Evolutionary conservation across 1,140 invertebrate genomes (phyloP), one percentile per base, ranked within the genome.

Genomic region (Caerostris extrusa): DNA sequence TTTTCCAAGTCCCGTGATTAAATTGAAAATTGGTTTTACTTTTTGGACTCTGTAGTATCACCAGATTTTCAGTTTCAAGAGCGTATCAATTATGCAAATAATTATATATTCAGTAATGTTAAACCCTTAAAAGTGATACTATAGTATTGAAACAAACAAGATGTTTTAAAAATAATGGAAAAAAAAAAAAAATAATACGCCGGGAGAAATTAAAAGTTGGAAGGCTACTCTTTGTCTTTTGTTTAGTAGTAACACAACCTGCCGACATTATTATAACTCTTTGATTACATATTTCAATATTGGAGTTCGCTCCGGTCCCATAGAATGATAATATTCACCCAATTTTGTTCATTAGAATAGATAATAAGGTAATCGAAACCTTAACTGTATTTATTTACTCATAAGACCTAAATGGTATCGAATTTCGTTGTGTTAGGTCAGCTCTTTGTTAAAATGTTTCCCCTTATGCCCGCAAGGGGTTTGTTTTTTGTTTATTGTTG

Each of bases 281-380:
- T 85, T 60, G 83, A 85, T 85, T 55, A 58, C 83, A 85, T 85
- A 58, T 85, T 60, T 60, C 57, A 53, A 34, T 77, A 53, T 77
- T 77, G 34, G 12, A 85, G 83, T 85, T 60, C 83, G 58, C 83
- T 34, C 58, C 58, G 50, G 71, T 77, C 71, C 3, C 71, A 53
- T 34, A 77, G 34, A 77, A 34, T 77, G 53, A 77, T 77, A 77
- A 77, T 77, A 77, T 77, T 77, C 83, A 58, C 57, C 83, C 82
- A 85, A 57, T 85, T 85, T 85, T 60, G n/a, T 14, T 85, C 57
- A 85, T 85, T 85, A 85, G 83, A 85, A 85, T 85, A 17, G 83
- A 58, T 85, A 85, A 85, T 85, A n/a, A 85, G 14, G 83, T 60
- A 85, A 85, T 60, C 55, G 34, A 34, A 85, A 14, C n/a, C 83